Evolutionary conservation across 2,113 vertebrate genomes (phyloP).

Genomic region (Sapajus apella): DNA sequence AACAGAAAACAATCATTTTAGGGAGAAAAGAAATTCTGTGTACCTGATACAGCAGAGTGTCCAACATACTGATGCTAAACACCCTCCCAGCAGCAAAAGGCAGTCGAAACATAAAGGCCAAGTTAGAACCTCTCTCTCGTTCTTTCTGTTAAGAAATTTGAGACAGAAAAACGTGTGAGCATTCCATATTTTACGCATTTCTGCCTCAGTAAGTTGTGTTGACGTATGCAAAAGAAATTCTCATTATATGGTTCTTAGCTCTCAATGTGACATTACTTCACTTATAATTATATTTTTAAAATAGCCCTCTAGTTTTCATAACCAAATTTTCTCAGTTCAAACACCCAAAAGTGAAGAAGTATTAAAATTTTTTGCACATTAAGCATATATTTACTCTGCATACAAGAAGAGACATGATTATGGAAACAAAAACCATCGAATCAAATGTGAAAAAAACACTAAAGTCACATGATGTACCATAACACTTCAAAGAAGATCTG

Average conservation of each 20-base stretch:
- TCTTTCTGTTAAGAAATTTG: conserved; percentile 87
- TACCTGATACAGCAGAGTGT: conserved; percentile 93
- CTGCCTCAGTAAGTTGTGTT: not conserved
- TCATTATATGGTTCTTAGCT: not conserved
- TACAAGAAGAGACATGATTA: not conserved
- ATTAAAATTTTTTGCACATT: not conserved
- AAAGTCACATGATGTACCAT: not conserved
- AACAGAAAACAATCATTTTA: not conserved
- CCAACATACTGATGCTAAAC: conserved; percentile 93
- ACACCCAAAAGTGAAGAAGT: not conserved
- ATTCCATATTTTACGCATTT: not conserved
- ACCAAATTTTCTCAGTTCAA: not conserved
- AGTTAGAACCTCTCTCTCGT: conserved; percentile 90
- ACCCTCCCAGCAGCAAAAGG: conserved; percentile 92
- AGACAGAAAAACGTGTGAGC: conserved; percentile 47
- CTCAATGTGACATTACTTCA: not conserved
- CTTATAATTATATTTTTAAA: not conserved
- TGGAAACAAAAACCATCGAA: not conserved
- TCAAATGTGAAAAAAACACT: not conserved
- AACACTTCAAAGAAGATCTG: not conserved
- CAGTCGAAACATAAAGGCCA: conserved; percentile 93
- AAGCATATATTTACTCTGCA: not conserved
- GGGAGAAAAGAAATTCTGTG: not conserved
- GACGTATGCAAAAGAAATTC: not conserved
- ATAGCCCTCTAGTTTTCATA: not conserved